Percentiles rank a stretch among this genome's conserved stretches.
Conservation (phyloP, 1,140 invertebrate genomes). For the Euborellia annulipes region DNA sequence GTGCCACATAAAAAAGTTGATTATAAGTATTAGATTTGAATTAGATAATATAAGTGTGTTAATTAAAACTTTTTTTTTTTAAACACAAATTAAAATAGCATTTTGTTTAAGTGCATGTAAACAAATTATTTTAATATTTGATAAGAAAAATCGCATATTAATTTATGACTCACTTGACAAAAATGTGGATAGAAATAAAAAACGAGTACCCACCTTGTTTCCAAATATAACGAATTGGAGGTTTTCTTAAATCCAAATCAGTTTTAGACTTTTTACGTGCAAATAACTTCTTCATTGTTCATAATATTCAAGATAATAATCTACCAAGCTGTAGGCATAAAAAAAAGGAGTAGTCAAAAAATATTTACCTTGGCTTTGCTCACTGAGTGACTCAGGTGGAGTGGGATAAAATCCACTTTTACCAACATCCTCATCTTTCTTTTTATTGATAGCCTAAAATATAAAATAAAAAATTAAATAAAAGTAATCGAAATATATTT, state of each 20-base stretch:
- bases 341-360: conserved; percentile 15
- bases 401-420: conserved; percentile 22
- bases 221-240: conserved; percentile 24
- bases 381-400: conserved; percentile 25
- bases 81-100: too few species aligned
- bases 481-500: too few species aligned
- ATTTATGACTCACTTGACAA: too few species aligned
- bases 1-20: too few species aligned
- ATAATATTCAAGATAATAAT: conserved; percentile 16
- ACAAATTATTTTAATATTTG: too few species aligned
- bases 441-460: conserved; percentile 26
- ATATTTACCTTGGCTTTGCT: conserved; percentile 26
- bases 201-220: conserved; percentile 18
- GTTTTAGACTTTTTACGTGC: conserved; percentile 20
- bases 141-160: too few species aligned
- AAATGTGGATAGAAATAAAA: too few species aligned
- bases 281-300: conserved; percentile 13
- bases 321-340: conserved; percentile 10
- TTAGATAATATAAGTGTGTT: too few species aligned
- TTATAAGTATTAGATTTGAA: too few species aligned
- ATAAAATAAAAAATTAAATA: conserved; percentile 1
- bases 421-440: conserved; percentile 25
- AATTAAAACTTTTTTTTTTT: too few species aligned
- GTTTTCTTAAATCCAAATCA: conserved; percentile 17
- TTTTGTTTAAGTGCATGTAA: too few species aligned